Percentiles rank a stretch among this genome's conserved stretches.
phyloP scores from a whole-genome alignment of 2,888 invertebrate genomes.

The Drosophila mettleri region DNA sequence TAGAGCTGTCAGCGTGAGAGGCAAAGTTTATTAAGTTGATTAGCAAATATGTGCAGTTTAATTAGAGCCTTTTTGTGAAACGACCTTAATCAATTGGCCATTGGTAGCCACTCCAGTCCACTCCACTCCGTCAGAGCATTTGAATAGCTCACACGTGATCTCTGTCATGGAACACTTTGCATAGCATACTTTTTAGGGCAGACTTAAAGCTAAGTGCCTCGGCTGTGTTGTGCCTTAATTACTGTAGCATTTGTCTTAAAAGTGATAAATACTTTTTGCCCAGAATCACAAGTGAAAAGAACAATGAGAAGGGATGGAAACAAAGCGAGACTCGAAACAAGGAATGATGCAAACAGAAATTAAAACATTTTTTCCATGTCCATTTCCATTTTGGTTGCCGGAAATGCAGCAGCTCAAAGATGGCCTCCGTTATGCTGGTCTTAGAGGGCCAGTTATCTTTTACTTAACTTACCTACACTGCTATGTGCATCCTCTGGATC shows the following conservation, averaged over 20 bases:
- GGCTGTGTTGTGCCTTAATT: background rate
- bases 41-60: constrained; percentile 16
- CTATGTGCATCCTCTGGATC: constrained; percentile 53
- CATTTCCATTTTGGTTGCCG: constrained; percentile 47
- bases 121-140: background rate
- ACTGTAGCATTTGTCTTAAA: background rate
- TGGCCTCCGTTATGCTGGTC: constrained; percentile 44
- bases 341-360: constrained; percentile 42
- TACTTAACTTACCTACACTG: constrained; percentile 47
- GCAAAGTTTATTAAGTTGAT: constrained; percentile 27
- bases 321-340: constrained; percentile 14
- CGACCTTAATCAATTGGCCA: constrained; percentile 29
- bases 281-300: background rate
- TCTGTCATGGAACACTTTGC: background rate
- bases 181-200: constrained; percentile 9
- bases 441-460: constrained; percentile 55
- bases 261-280: background rate
- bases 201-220: background rate
- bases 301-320: background rate
- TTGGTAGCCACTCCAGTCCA: background rate
- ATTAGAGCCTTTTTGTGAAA: constrained; percentile 24
- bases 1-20: background rate
- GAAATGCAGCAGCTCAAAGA: constrained; percentile 76
- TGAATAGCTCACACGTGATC: background rate
- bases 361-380: constrained; percentile 54